Evolutionary conservation across 2,797 vertebrate species (phyloP).

Genomic region (Hydrocynus forskahlii): DNA sequence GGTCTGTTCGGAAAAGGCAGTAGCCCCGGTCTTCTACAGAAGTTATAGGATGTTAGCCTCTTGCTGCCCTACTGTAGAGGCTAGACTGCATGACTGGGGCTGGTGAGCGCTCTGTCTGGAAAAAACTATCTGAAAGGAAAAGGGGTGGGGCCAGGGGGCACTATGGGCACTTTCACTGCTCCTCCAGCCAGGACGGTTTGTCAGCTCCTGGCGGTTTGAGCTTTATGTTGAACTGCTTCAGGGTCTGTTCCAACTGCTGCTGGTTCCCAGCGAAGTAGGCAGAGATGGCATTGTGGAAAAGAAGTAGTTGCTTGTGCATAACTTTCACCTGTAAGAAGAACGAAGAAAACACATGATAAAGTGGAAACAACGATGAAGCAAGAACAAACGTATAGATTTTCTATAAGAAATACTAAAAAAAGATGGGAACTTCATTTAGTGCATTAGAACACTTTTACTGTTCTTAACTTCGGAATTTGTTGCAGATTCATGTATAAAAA

Average conservation of each 20-base stretch:
- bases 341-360: neutral
- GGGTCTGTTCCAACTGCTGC: slow-evolving; percentile 95
- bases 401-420: too few species aligned
- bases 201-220: slow-evolving; percentile 88
- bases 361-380: neutral
- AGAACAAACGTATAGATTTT: too few species aligned
- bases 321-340: slow-evolving; percentile 86
- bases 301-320: slow-evolving; percentile 98
- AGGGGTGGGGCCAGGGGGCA: neutral
- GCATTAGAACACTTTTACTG: too few species aligned
- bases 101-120: slow-evolving; percentile 29
- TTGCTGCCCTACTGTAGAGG: slow-evolving; percentile 57
- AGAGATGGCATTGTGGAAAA: slow-evolving; percentile 97
- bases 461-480: too few species aligned
- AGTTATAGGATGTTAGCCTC: slow-evolving; percentile 41
- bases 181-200: slow-evolving; percentile 97
- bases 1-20: slow-evolving; percentile 48
- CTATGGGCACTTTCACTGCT: slow-evolving; percentile 81
- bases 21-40: slow-evolving; percentile 31
- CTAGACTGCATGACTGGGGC: slow-evolving; percentile 50
- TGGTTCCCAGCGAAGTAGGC: slow-evolving; percentile 98
- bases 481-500: too few species aligned
- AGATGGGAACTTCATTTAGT: too few species aligned
- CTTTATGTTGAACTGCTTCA: slow-evolving; percentile 96
- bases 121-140: slow-evolving; percentile 61